A percentile compares a stretch with the other conserved stretches of the same genome.
Conservation (phyloP, 2,113 vertebrate species). For the Spheniscus mendiculus region DNA sequence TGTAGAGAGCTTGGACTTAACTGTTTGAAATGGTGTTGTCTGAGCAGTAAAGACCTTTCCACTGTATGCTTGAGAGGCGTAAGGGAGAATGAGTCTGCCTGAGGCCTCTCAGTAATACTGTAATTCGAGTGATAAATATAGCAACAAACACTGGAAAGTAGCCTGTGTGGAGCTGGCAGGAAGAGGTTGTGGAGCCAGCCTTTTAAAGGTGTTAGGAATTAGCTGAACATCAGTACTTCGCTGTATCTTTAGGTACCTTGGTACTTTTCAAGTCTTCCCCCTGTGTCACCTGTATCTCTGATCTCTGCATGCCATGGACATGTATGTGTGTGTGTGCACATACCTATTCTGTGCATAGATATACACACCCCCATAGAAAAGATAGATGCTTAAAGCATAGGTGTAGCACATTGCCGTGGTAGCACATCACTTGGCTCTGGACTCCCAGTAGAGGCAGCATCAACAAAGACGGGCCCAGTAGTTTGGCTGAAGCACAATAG, state of each 20-base stretch:
- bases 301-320: background rate
- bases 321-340: background rate
- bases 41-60: slow-evolving; percentile 21
- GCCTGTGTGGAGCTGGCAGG: background rate
- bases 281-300: background rate
- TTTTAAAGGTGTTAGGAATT: background rate
- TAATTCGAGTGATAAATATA: slow-evolving; percentile 42
- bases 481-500: background rate
- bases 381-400: background rate
- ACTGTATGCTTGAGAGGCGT: background rate
- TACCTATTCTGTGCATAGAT: background rate
- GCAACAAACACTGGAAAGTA: slow-evolving; percentile 25
- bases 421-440: background rate
- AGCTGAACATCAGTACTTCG: background rate
- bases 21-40: background rate
- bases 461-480: background rate
- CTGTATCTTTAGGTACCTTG: background rate
- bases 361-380: no score
- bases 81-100: background rate
- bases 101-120: background rate
- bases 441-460: background rate
- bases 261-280: background rate
- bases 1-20: background rate
- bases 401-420: background rate
- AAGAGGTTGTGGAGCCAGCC: background rate